Conservation (phyloP, 2,113 vertebrate genomes). For the Zingel zingel region DNA sequence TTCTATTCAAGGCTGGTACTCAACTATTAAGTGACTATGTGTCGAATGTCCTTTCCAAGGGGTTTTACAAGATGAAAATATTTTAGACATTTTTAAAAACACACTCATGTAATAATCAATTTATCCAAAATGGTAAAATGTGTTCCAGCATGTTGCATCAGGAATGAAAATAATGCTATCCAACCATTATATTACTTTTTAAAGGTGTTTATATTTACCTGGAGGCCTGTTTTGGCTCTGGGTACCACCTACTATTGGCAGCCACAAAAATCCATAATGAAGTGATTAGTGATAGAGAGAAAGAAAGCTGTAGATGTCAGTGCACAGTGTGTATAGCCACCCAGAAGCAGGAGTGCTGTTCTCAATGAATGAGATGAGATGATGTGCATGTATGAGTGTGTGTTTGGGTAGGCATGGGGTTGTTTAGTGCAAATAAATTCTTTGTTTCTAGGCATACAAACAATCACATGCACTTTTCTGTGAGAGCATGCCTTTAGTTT, state of each 20-base stretch:
- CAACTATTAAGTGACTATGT: not conserved
- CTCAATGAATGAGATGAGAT: not conserved
- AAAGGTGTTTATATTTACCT: constrained; percentile 51
- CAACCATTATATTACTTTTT: constrained; percentile 40
- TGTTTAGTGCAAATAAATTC: constrained; percentile 13
- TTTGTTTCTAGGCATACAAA: not conserved
- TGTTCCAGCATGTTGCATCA: constrained; percentile 17
- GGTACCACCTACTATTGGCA: constrained; percentile 35
- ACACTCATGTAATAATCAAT: not conserved
- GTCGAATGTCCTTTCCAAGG: not conserved
- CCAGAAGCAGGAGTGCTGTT: constrained; percentile 49
- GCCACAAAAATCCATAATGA: constrained; percentile 57
- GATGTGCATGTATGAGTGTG: not conserved
- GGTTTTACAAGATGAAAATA: not conserved
- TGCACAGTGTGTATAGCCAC: constrained; percentile 46
- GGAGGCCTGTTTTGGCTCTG: constrained; percentile 27
- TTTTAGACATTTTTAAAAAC: not conserved
- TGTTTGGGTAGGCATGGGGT: constrained; percentile 28
- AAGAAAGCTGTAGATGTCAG: constrained; percentile 37
- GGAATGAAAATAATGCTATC: constrained; percentile 15
- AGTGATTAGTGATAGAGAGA: constrained; percentile 56
- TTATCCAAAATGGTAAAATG: constrained; percentile 8
- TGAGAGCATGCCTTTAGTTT: constrained; percentile 19
- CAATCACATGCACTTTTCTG: constrained; percentile 15
- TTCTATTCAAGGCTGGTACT: not conserved